A percentile compares a stretch with the other conserved stretches of the same genome.
phyloP scores from a whole-genome alignment of 1,140 invertebrate species.

The Bombus soroeensis region DNA sequence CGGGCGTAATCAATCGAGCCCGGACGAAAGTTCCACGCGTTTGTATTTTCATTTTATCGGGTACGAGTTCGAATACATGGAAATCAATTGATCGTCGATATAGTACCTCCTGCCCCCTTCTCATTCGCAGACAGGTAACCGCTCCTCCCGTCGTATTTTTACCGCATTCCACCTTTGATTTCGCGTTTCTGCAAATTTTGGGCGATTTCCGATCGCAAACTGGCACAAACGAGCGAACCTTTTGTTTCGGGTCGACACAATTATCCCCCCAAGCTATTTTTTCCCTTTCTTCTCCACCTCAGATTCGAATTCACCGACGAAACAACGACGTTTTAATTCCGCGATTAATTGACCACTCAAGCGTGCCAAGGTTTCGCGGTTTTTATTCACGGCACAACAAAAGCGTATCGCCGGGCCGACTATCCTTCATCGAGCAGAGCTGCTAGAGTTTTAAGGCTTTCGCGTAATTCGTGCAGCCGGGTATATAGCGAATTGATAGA shows the following conservation, averaged over 20 bases:
- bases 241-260: neutral
- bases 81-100: slow-evolving; percentile 13
- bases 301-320: no score
- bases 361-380: slow-evolving; percentile 19
- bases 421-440: neutral
- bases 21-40: neutral
- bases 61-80: neutral
- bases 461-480: neutral
- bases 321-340: neutral
- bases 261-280: neutral
- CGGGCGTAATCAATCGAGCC: neutral
- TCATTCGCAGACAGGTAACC: neutral
- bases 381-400: slow-evolving; percentile 5
- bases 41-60: slow-evolving; percentile 21
- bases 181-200: neutral
- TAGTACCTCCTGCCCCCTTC: no score
- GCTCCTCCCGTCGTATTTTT: neutral
- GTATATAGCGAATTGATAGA: neutral
- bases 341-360: slow-evolving; percentile 9
- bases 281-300: neutral
- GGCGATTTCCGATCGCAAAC: neutral
- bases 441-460: neutral
- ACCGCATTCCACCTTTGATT: neutral
- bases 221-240: no score
- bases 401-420: neutral